Evolutionary conservation across 2,113 vertebrate genomes (phyloP).

Genomic region (Phylloscopus whistleri): DNA sequence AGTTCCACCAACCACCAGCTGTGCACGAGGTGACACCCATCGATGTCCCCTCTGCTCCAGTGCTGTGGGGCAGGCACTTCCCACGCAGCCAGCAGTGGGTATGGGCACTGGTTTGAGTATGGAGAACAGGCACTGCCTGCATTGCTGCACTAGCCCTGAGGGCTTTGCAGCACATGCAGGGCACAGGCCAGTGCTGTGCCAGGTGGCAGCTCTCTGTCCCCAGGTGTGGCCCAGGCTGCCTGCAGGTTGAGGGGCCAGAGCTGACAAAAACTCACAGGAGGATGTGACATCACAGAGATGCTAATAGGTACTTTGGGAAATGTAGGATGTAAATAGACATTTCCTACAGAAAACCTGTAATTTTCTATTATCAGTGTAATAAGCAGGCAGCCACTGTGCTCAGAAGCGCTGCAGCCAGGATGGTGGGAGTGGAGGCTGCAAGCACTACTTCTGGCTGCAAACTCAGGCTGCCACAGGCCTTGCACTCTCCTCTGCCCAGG

Average conservation of each 20-base stretch:
- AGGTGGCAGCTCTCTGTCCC: background rate
- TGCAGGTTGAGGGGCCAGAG: background rate
- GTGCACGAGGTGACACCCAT: background rate
- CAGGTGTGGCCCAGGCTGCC: background rate
- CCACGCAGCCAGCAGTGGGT: background rate
- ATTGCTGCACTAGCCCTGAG: background rate
- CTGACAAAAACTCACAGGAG: background rate
- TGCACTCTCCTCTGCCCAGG: background rate
- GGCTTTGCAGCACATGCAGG: fast-evolving
- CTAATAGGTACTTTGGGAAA: slow-evolving; percentile 61
- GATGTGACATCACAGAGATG: slow-evolving; percentile 49
- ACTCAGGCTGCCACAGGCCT: background rate
- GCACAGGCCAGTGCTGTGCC: background rate
- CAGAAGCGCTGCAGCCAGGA: background rate
- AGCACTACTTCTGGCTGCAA: background rate
- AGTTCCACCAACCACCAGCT: background rate
- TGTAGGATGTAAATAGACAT: slow-evolving; percentile 61
- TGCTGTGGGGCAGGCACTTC: background rate
- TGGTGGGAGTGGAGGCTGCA: background rate
- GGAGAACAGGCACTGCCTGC: background rate
- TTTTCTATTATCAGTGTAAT: slow-evolving; percentile 66
- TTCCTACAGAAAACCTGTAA: slow-evolving; percentile 56
- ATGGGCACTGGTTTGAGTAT: fast-evolving
- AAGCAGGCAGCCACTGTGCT: slow-evolving; percentile 25
- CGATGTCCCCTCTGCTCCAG: background rate